A percentile compares a stretch with the other conserved stretches of the same genome.
Evolutionary conservation across 2,113 vertebrate genomes (phyloP).

Genomic region (Crotalus horridus): DNA sequence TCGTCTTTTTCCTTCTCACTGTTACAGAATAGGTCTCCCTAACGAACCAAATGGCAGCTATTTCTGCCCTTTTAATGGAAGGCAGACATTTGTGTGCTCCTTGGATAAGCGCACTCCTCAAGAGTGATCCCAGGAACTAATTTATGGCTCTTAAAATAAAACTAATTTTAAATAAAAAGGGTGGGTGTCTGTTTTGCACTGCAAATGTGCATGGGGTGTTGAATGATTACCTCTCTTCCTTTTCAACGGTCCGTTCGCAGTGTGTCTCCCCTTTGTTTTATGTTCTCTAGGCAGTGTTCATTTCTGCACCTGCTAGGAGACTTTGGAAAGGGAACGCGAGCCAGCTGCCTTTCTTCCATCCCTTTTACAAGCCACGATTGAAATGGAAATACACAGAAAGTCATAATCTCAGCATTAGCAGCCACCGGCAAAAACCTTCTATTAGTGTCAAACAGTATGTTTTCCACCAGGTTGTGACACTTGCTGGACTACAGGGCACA

Average conservation of each 20-base stretch:
- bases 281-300: not conserved
- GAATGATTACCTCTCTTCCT: not conserved
- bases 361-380: not conserved
- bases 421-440: slow-evolving; percentile 40
- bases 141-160: not conserved
- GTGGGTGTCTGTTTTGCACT: not conserved
- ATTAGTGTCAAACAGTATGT: slow-evolving; percentile 35
- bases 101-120: not conserved
- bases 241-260: not conserved
- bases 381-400: slow-evolving; percentile 7
- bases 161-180: not conserved
- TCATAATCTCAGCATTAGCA: slow-evolving; percentile 19
- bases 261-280: not conserved
- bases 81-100: not conserved
- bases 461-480: slow-evolving; percentile 47
- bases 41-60: not conserved
- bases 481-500: slow-evolving; percentile 26
- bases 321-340: slow-evolving; percentile 18
- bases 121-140: not conserved
- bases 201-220: not conserved
- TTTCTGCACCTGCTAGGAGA: not conserved
- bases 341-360: not conserved
- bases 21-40: not conserved
- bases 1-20: no score
- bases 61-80: not conserved